Evolutionary conservation across 1,140 invertebrate genomes (phyloP).

Genomic region (Achatina immaculata): DNA sequence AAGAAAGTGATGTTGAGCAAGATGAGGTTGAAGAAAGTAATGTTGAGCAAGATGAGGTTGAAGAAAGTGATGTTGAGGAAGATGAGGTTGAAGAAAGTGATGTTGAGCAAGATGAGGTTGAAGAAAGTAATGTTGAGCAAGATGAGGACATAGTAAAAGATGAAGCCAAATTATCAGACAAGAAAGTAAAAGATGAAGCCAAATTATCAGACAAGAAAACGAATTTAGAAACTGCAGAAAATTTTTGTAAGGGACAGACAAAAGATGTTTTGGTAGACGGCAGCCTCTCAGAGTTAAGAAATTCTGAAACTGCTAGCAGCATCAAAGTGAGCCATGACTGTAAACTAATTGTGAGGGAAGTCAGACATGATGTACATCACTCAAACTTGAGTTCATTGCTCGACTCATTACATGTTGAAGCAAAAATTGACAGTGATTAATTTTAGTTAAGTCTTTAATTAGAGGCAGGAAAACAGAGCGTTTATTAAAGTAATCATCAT

Average conservation of each 20-base stretch:
- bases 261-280: no score
- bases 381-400: not conserved
- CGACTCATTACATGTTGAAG: not conserved
- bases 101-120: slow-evolving; percentile 31
- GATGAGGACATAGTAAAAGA: slow-evolving; percentile 25
- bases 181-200: slow-evolving; percentile 31
- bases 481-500: no score
- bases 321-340: no score
- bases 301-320: no score
- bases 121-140: slow-evolving; percentile 1
- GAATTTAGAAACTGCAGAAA: no score
- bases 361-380: slow-evolving; percentile 2
- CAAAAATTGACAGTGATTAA: not conserved
- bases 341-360: slow-evolving; percentile 10
- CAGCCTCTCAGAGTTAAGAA: no score
- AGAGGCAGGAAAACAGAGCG: no score
- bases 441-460: no score
- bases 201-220: not conserved
- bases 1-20: not conserved
- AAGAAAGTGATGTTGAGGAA: slow-evolving; percentile 19
- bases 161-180: slow-evolving; percentile 37
- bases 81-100: slow-evolving; percentile 36
- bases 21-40: not conserved
- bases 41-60: not conserved
- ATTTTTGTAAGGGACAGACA: no score